Evolutionary conservation across 2,113 vertebrate genomes (phyloP).

Genomic region (cattle (Bos taurus)): ARS-UCD2.0 NC_037347.1:15502501-15503000

Average conservation of each 20-base stretch:
- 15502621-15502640: neutral
- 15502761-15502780: neutral
- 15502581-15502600: neutral
- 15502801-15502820: neutral
- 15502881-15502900: neutral
- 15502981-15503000: neutral
- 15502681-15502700: neutral
- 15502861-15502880: neutral
- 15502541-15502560: neutral
- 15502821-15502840: neutral
- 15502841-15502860: neutral
- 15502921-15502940: neutral
- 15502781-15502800: neutral
- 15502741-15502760: neutral
- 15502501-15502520: neutral
- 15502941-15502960: neutral
- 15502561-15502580: neutral
- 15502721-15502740: neutral
- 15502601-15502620: neutral
- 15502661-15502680: neutral
- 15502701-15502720: neutral
- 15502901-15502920: neutral
- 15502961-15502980: neutral
- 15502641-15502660: neutral
- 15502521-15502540: neutral